phyloP scores from a whole-genome alignment of 2,888 invertebrate species.

The Rhagonycha lutea region DNA sequence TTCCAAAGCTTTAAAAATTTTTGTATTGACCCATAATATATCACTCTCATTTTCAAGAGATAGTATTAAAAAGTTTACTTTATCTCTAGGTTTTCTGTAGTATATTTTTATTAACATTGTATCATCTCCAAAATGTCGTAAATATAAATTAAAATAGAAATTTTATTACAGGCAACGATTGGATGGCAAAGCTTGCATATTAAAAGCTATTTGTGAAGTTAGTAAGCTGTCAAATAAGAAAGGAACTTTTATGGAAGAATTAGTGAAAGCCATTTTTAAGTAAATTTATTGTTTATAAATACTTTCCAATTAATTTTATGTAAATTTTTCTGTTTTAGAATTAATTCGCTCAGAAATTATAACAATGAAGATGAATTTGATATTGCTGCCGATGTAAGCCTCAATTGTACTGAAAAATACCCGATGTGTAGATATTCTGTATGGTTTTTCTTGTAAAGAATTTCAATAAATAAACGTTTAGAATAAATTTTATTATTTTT shows the following conservation, averaged over 20 bases:
- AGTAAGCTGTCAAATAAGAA: conserved; percentile 57
- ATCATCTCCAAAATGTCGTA: neutral
- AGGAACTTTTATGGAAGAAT: conserved; percentile 68
- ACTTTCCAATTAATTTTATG: neutral
- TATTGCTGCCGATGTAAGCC: conserved; percentile 50
- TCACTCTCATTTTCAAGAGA: neutral
- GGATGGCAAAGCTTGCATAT: conserved; percentile 65
- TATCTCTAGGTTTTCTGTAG: neutral
- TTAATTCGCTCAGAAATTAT: conserved; percentile 53
- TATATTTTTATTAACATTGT: neutral
- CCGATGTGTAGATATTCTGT: conserved; percentile 53
- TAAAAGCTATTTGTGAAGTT: conserved; percentile 68
- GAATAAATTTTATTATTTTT: neutral
- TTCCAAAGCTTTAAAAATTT: neutral
- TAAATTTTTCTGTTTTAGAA: conserved; percentile 49
- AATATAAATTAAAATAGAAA: neutral
- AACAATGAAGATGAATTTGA: conserved; percentile 54
- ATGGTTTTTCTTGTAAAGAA: conserved; percentile 23
- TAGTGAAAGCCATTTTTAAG: conserved; percentile 69
- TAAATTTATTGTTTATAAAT: conserved; percentile 51
- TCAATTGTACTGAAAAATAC: conserved; percentile 56
- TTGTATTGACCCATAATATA: neutral
- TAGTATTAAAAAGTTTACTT: neutral
- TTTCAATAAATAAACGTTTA: neutral
- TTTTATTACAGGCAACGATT: conserved; percentile 47